phyloP scores from a whole-genome alignment of 2,797 vertebrate genomes.

The Lacerta agilis region DNA sequence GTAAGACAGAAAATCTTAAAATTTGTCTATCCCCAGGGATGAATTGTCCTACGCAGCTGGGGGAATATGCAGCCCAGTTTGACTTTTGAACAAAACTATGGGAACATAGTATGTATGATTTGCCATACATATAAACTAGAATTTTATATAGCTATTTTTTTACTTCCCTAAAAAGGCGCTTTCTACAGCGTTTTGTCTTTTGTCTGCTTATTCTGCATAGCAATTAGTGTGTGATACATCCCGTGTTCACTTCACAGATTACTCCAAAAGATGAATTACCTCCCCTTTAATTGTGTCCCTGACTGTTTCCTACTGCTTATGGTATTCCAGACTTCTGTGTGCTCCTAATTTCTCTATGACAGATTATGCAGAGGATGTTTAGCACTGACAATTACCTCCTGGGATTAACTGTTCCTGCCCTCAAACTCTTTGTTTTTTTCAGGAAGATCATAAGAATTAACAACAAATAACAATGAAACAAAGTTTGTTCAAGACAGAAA shows the following conservation, averaged over 20 bases:
- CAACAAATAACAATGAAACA: neutral
- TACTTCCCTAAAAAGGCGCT: neutral
- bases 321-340: neutral
- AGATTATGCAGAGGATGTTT: neutral
- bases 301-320: slow-evolving; percentile 13
- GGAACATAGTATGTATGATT: neutral
- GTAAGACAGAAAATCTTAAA: neutral
- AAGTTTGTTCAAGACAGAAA: neutral
- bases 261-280: slow-evolving; percentile 24
- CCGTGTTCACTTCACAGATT: neutral
- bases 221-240: neutral
- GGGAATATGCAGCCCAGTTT: neutral
- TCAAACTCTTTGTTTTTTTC: neutral
- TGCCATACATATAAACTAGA: neutral
- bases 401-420: neutral
- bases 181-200: slow-evolving; percentile 22
- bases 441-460: neutral
- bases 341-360: neutral
- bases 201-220: neutral
- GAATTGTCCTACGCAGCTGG: neutral
- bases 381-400: neutral
- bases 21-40: neutral
- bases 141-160: neutral
- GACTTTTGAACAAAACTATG: neutral
- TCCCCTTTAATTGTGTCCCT: neutral